Base-by-base conservation (phyloP, 1,140 invertebrate genomes). In the Drosophila virilis region DNA sequence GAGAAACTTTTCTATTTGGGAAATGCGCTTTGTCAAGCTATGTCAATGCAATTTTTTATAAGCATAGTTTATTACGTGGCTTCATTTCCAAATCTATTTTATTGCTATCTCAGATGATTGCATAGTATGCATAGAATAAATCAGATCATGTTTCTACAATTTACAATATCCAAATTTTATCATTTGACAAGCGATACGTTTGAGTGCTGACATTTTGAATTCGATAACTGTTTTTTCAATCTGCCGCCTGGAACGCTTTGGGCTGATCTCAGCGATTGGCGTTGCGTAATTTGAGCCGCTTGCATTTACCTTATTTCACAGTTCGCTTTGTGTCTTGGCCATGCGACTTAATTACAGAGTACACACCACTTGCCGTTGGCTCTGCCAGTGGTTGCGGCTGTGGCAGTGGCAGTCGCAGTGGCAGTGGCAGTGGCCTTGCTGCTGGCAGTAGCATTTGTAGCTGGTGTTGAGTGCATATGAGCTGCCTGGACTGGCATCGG, bases 311-410 rank as follows among this genome's bases (percentile, higher is more conserved):
- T 57, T 32, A 48, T 58, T 62, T 46, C 45, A 37, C 35, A 8
- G 54, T 57, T 45, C 50, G 50, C 37, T 57, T 68, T 35, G 55
- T 43, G 37, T 50, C 48, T 12, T 67, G 64, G 22, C 64, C 64
- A 58, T 67, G 67, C 57, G 82, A 86, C 73, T 86, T 85, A 86
- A 85, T 85, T 85, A 78, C 82, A 85, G 77, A 35, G 59, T 70
- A 43, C 12, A 51, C 50, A 54, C 33, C 42, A 55, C 45, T 68
- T 40, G 54, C 33, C 43, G 35, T 48, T 45, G 42, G 9, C 40
- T 15, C 22, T 45, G 57, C 40, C 40, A 59, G 40, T 28, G 12
- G 40, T 43, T 33, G 17, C 42, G 50, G 50, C 40, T 4, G 50
- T 46, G 51, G 15, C 35, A 48, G 12, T 12, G 17, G 45, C 51